Conservation (phyloP, 1,140 invertebrate species). For the Tetramorium alpestre region DNA sequence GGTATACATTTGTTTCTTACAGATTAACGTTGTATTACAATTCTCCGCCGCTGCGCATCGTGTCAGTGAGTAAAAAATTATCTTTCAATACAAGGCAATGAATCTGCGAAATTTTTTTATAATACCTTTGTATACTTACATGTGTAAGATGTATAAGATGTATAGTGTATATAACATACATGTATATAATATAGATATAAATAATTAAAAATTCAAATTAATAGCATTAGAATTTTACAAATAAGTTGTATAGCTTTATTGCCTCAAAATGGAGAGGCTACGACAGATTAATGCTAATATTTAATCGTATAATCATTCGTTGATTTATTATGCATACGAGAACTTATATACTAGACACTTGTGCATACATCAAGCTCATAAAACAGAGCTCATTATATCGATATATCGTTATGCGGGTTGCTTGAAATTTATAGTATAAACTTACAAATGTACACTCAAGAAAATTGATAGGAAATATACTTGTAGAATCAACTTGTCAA, state of each 20-base stretch:
- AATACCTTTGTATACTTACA: background rate
- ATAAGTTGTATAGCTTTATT: background rate
- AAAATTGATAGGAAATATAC: background rate
- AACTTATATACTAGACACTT: background rate
- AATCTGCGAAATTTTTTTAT: background rate
- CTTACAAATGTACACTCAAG: background rate
- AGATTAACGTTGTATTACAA: background rate
- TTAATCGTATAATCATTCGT: background rate
- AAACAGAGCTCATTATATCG: background rate
- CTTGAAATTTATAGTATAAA: background rate
- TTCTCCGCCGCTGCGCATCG: background rate
- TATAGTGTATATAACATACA: too few relatives aligned
- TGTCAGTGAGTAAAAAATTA: background rate
- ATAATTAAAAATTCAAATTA: background rate
- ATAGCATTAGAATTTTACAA: background rate
- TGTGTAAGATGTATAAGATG: too few relatives aligned
- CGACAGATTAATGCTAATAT: conserved; percentile 10
- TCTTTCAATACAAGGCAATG: background rate
- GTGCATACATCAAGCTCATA: background rate
- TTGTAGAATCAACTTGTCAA: background rate
- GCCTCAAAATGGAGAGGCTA: background rate
- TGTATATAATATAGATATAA: too few relatives aligned
- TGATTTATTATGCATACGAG: conserved; percentile 19
- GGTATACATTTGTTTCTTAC: background rate
- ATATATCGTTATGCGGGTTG: background rate